Conservation (phyloP, 1,140 invertebrate species). For the Micrasema longulum region DNA sequence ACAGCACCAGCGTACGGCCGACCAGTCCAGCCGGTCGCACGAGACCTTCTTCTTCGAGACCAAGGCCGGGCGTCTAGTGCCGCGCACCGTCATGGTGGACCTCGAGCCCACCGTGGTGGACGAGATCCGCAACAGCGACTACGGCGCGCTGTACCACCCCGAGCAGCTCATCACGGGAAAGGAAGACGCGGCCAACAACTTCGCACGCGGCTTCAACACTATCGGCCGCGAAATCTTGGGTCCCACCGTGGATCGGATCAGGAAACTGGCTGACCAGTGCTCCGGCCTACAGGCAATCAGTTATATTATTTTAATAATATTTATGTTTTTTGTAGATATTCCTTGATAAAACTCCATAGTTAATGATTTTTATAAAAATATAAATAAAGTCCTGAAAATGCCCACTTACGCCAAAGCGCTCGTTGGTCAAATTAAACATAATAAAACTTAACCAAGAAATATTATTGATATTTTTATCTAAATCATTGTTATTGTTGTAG, state of each 20-base stretch:
- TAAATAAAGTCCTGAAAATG: too few relatives aligned
- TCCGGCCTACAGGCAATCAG: conserved; percentile 76
- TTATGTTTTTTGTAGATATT: too few relatives aligned
- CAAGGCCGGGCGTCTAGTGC: conserved; percentile 79
- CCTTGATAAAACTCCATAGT: too few relatives aligned
- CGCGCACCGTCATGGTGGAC: conserved; percentile 83
- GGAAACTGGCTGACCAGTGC: conserved; percentile 84
- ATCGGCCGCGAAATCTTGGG: conserved; percentile 84
- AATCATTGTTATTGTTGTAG: too few relatives aligned
- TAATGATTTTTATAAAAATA: too few relatives aligned
- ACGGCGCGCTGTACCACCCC: conserved; percentile 75
- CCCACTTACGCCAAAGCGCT: too few relatives aligned
- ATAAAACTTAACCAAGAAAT: too few relatives aligned
- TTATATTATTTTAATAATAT: too few relatives aligned
- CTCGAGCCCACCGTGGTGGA: conserved; percentile 81
- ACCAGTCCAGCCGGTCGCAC: conserved; percentile 64
- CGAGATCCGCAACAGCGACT: conserved; percentile 73
- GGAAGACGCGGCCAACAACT: conserved; percentile 87
- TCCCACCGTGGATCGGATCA: conserved; percentile 75
- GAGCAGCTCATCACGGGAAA: conserved; percentile 81
- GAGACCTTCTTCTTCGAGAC: conserved; percentile 73
- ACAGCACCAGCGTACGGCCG: conserved; percentile 74
- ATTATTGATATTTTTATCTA: too few relatives aligned
- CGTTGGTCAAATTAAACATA: too few relatives aligned
- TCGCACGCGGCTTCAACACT: conserved; percentile 84